phyloP scores from a whole-genome alignment of 2,888 invertebrate genomes.

The Keiferia lycopersicella region DNA sequence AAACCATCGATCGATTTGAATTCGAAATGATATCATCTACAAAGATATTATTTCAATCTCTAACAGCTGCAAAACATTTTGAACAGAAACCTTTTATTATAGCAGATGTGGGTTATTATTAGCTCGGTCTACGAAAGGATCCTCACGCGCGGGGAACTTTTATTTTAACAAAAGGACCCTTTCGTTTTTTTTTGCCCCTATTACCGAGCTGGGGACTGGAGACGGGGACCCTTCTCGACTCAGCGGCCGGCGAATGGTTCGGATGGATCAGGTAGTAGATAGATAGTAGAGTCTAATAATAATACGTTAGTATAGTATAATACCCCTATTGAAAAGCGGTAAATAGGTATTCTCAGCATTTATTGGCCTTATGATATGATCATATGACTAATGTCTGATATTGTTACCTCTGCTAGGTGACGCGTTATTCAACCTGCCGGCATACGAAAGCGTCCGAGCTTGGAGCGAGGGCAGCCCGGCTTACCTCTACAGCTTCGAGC shows the following conservation, averaged over 20 bases:
- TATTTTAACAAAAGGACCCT: constrained; percentile 9
- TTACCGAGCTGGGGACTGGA: neutral
- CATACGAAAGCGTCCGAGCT: constrained; percentile 85
- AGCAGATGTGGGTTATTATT: neutral
- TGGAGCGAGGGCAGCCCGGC: constrained; percentile 85
- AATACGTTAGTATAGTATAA: too few species aligned
- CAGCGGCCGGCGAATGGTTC: neutral
- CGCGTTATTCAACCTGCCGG: constrained; percentile 89
- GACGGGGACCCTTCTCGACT: neutral
- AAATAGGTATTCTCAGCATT: too few species aligned
- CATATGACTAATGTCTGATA: too few species aligned
- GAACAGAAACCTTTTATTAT: too few species aligned
- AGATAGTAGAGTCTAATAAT: too few species aligned
- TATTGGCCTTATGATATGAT: too few species aligned
- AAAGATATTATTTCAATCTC: neutral
- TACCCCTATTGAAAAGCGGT: too few species aligned
- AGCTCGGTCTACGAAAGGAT: neutral
- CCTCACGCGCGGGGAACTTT: neutral
- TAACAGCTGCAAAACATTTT: neutral
- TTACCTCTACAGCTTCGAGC: constrained; percentile 89
- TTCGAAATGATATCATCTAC: neutral
- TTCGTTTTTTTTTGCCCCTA: neutral
- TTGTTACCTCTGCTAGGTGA: constrained; percentile 72
- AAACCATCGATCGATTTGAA: too few species aligned
- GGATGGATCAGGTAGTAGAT: neutral